These are phyloP conservation scores for Pecten maximus DNA, from an alignment of 2,888 invertebrate genomes.

Conservation along the genomic window DNA sequence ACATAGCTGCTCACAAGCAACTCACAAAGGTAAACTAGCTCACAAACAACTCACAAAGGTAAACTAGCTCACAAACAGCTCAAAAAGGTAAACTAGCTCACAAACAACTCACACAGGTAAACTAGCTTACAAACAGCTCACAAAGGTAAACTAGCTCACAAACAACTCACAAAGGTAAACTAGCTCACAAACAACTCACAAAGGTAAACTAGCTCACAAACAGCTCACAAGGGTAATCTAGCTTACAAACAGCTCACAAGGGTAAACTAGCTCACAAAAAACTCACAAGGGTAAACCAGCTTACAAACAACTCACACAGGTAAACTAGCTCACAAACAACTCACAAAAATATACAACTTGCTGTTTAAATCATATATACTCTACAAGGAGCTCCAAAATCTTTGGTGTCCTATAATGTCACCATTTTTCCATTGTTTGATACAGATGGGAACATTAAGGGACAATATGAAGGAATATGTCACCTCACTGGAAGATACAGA, in stretches of 20 bases:
- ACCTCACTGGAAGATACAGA: slow-evolving; percentile 86
- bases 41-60: slow-evolving; percentile 63
- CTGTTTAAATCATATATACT: not conserved
- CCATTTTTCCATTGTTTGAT: not conserved
- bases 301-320: slow-evolving; percentile 58
- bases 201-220: slow-evolving; percentile 88
- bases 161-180: not conserved
- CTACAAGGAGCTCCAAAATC: not conserved
- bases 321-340: slow-evolving; percentile 52
- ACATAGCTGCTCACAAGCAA: slow-evolving; percentile 88
- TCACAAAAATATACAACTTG: not conserved
- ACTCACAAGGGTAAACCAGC: not conserved
- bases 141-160: slow-evolving; percentile 81
- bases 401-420: not conserved
- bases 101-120: not conserved
- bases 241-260: slow-evolving; percentile 46
- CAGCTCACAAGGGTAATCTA: slow-evolving; percentile 81
- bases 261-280: slow-evolving; percentile 61
- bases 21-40: slow-evolving; percentile 75
- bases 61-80: slow-evolving; percentile 31
- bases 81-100: not conserved
- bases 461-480: slow-evolving; percentile 87
- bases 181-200: slow-evolving; percentile 80
- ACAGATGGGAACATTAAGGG: slow-evolving; percentile 85
- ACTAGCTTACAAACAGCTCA: slow-evolving; percentile 79